These are phyloP conservation scores for Pseudomugil gertrudae DNA, from an alignment of 2,797 vertebrate species.

Conservation along the genomic window DNA sequence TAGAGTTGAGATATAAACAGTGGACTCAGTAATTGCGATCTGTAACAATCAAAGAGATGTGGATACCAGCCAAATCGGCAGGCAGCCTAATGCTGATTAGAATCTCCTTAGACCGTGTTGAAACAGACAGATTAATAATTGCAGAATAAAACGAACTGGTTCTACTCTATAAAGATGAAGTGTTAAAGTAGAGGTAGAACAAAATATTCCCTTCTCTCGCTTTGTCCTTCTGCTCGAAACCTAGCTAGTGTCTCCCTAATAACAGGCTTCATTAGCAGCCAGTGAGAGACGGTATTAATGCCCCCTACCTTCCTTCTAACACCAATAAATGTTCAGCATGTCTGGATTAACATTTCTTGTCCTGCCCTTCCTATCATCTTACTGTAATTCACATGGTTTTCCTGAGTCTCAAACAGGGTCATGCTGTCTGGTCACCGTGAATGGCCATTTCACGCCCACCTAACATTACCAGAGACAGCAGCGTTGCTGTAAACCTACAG, in stretches of 20 bases:
- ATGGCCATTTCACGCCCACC: slow-evolving; percentile 55
- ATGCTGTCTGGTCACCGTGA: slow-evolving; percentile 26
- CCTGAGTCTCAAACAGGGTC: slow-evolving; percentile 39
- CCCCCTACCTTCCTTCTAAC: slow-evolving; percentile 35
- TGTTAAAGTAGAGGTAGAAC: slow-evolving; percentile 36
- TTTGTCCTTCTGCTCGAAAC: slow-evolving; percentile 33
- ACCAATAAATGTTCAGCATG: slow-evolving; percentile 47
- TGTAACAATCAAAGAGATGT: slow-evolving; percentile 48
- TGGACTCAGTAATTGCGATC: slow-evolving; percentile 48
- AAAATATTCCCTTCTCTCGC: background rate
- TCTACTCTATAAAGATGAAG: slow-evolving; percentile 42
- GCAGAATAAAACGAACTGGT: slow-evolving; percentile 52
- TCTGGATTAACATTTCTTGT: slow-evolving; percentile 44
- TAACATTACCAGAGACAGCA: slow-evolving; percentile 65
- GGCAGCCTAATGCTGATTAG: slow-evolving; percentile 48
- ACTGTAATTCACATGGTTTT: slow-evolving; percentile 50
- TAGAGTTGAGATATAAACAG: background rate
- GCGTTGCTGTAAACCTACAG: slow-evolving; percentile 61
- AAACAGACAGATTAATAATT: slow-evolving; percentile 60
- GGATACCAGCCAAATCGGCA: slow-evolving; percentile 40
- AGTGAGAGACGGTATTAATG: slow-evolving; percentile 31
- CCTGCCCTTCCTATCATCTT: slow-evolving; percentile 39
- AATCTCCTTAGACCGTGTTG: slow-evolving; percentile 38
- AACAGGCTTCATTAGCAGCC: slow-evolving; percentile 49
- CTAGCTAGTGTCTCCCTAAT: slow-evolving; percentile 23